These are phyloP conservation scores for Cyprinus carpio DNA, from an alignment of 2,113 vertebrate genomes.

Conservation along the genomic window DNA sequence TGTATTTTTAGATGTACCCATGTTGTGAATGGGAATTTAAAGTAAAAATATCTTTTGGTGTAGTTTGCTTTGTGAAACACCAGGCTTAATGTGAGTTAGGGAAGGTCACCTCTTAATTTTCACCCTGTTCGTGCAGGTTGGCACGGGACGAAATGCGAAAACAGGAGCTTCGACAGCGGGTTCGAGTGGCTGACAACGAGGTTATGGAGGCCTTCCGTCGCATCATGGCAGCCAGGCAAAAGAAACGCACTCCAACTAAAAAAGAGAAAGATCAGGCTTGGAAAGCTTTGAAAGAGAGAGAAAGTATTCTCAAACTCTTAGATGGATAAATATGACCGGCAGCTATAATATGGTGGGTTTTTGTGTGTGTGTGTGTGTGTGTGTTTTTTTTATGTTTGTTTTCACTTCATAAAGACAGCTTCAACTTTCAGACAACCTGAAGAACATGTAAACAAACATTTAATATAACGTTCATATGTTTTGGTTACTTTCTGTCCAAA, in stretches of 20 bases:
- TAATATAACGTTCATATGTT: neutral
- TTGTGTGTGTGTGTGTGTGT: too few relatives aligned
- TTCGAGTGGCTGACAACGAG: slow-evolving; percentile 94
- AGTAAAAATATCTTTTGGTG: too few relatives aligned
- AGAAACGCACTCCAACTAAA: slow-evolving; percentile 96
- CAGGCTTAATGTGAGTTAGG: neutral
- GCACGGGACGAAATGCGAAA: slow-evolving; percentile 94
- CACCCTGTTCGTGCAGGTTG: slow-evolving; percentile 70
- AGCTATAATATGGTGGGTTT: slow-evolving; percentile 5
- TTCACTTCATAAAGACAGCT: neutral
- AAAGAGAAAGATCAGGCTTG: slow-evolving; percentile 98
- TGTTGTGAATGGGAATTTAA: too few relatives aligned
- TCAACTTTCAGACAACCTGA: neutral
- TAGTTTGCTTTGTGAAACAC: neutral
- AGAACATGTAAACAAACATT: neutral
- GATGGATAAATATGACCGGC: slow-evolving; percentile 77
- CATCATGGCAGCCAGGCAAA: slow-evolving; percentile 98
- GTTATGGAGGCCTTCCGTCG: slow-evolving; percentile 97
- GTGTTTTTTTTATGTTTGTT: neutral
- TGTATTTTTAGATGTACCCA: neutral
- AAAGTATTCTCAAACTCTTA: slow-evolving; percentile 94
- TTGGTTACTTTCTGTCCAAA: neutral
- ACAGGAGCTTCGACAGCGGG: slow-evolving; percentile 93
- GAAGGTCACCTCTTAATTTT: neutral
- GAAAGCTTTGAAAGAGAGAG: slow-evolving; percentile 95